Evolutionary conservation across 2,888 invertebrate genomes (phyloP), one percentile per base, ranked within the genome.

Genomic region (Lasius fuliginosus): DNA sequence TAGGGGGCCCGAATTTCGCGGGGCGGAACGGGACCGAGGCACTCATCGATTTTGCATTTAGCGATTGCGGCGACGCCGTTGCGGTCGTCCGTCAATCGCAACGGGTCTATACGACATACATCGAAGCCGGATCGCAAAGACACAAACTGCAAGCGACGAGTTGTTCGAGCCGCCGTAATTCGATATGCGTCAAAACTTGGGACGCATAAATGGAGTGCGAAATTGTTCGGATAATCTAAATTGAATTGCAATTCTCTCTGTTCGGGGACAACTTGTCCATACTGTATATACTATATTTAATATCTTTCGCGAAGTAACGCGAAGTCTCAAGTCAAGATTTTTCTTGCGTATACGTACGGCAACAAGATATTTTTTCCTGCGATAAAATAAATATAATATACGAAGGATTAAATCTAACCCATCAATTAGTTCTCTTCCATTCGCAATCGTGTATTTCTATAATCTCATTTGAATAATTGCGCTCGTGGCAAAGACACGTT

Each of bases 41-140:
- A 69, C 68, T 56, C 82, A 84, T 87, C 77, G 77, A 84, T 85
- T 88, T 89, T 85, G 86, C 84, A 85, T 89, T 92, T 86, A 83
- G 83, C 77, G 88, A 90, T 88, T 88, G 88, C 86, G 73, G 84
- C 84, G 86, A 82, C 75, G 87, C 76, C 79, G 83, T 68, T 85
- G 87, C 60, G 90, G 90, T 88, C 82, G 82, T 87, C 68, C 83
- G 89, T 87, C 90, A 88, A 81, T 90, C 71, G 87, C 83, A 85
- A 85, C 68, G 60, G 83, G 77, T 83, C 65, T 60, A 56, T 18
- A 53, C 73, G 49, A 58, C 30, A 79, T 83, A 79, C 77, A 69
- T 84, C 65, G 87, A 23, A 73, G 58, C 36, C 30, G 18, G 42
- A 83, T 87, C 88, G 84, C 88, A 88, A 89, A 89, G 87, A 89